Percentiles rank a stretch among this genome's conserved stretches.
Evolutionary conservation across 2,113 vertebrate species (phyloP).

Genomic region (Zosterops pallidus): DNA sequence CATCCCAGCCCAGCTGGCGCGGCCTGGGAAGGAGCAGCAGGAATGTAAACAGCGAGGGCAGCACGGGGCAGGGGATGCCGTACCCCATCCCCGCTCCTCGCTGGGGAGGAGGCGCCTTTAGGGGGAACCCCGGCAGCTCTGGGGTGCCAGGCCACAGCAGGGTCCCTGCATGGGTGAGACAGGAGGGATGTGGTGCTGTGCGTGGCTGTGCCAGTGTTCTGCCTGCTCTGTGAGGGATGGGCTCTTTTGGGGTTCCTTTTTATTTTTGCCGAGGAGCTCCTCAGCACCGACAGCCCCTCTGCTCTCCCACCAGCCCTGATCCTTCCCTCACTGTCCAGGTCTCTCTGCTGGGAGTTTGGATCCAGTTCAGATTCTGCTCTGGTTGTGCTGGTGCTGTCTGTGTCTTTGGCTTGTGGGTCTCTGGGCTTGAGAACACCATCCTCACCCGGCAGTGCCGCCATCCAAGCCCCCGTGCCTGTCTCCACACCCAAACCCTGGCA

Average conservation of each 20-base stretch:
- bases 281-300: fast-evolving
- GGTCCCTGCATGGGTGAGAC: fast-evolving
- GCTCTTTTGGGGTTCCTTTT: neutral
- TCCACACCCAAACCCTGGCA: neutral
- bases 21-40: slow-evolving; percentile 28
- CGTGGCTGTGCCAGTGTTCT: fast-evolving
- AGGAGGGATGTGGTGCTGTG: fast-evolving
- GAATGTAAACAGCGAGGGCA: slow-evolving; percentile 50
- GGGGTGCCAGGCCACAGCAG: fast-evolving
- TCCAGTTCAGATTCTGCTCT: neutral
- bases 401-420: neutral
- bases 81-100: neutral
- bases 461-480: fast-evolving
- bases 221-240: fast-evolving
- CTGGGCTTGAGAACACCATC: fast-evolving
- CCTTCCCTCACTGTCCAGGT: neutral
- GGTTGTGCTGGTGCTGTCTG: fast-evolving
- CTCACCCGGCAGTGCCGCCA: fast-evolving
- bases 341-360: neutral
- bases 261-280: neutral
- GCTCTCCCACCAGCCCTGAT: neutral
- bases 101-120: fast-evolving
- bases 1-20: slow-evolving; percentile 3
- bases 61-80: neutral
- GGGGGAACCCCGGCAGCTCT: neutral